Base-by-base conservation (phyloP, 2,113 vertebrate genomes). In the Callionymus lyra region DNA sequence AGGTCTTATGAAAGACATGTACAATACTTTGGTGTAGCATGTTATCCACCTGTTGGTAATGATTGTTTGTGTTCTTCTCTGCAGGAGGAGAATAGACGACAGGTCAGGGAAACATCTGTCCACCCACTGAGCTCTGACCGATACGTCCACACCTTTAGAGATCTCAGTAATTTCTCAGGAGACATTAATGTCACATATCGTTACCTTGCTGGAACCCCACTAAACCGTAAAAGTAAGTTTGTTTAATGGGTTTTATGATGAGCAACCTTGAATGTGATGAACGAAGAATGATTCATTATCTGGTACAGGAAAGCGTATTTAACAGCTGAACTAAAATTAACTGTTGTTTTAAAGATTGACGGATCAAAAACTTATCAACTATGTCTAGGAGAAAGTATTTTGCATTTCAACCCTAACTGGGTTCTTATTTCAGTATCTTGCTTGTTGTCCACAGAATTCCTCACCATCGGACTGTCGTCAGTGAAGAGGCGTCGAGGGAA, bases 161-260 rank as follows among this genome's bases (percentile, higher is more conserved):
- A 94, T 69, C 84, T 94, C 53, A 91, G 90, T 42, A 97, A 97
- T 76, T 91, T 94, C 81, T 95, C 93, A 58, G 92, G 91, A 81
- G 80, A 84, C 61, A 93, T 97, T 75, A 98, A 98, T 52, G 91
- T 98, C 66, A 94, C 93, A 43, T 98, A 97, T 70, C 91, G 89
- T 45, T 95, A 90, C 65, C 86, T 98, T 52, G 93, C 93, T 61
- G 91, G 91, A 14, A 91, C 89, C 2, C 89, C 92, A 53, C 84
- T 95, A 70, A 86, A 89, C 65, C 90, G 93, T 73, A 98, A 91
- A 74, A 90, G 94, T 98, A 85, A 88, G 79, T 76, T 44, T 44
- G 54, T 44, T 13, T 46, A 34, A 19, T 12, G n/a, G 38, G 38
- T 12, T 17, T 38, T 6, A 18, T 21, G 10, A 5, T 8, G 21